Base-by-base conservation (phyloP, 2,113 vertebrate genomes). In the Ammodytes dubius region DNA sequence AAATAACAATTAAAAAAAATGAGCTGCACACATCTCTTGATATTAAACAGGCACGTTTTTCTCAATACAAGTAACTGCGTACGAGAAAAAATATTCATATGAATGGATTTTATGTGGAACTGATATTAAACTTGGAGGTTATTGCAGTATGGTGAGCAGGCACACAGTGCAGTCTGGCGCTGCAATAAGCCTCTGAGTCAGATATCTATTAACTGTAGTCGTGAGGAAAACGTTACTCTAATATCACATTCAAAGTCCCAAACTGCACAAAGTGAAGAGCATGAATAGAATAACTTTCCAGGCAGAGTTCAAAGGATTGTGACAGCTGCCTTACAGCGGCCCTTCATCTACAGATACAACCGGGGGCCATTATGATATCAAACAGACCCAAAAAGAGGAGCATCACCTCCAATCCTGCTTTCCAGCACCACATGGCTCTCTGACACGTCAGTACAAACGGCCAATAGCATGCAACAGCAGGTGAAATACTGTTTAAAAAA, bases 241-340 rank as follows among this genome's bases (percentile, higher is more conserved):
- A 79, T 67, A 70, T 87, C 79, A 81, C 82, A 58, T 35, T 87
- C 79, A 73, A 70, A 85, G 74, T 40, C 74, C 37, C 66, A 78
- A 79, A 75, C 61, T 74, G 83, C 63, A 40, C 79, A 73, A 77
- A 90, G 73, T 84, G 79, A 64, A 70, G 82, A 80, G 65, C 11
- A 74, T 52, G 73, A 80, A 68, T 7, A 82, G 71, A 82, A 81
- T 47, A 90, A 88, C 15, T 92, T 91, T 90, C 74, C 82, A 90
- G 84, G 52, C 74, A 9, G 73, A 81, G 85, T 85, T 87, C 68
- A 83, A 82, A 83, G 84, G 73, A 65, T 75, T 70, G 70, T 92
- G 93, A 94, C 88, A 93, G 89, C 85, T 83, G 78, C 2, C 3
- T 85, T 93, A 95, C 91, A 94, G 95, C 91, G 91, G 90, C 91